A percentile compares a stretch with the other conserved stretches of the same genome.
Conservation (phyloP, 1,140 invertebrate species). For the Procambarus virginalis region DNA sequence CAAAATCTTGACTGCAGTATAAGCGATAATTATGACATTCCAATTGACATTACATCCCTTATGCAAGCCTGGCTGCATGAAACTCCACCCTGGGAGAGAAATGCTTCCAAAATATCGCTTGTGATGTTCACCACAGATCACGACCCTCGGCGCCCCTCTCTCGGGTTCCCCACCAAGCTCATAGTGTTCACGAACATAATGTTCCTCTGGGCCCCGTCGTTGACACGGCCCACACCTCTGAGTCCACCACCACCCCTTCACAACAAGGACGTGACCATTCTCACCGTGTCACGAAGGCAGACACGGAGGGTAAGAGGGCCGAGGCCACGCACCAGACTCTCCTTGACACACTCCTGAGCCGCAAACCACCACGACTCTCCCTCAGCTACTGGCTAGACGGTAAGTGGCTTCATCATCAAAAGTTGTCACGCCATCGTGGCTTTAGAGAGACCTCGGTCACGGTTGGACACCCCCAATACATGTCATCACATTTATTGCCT, state of each 20-base stretch:
- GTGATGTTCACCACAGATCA: not conserved
- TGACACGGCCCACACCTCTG: not conserved
- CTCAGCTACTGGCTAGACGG: conserved; percentile 13
- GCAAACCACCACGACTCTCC: not conserved
- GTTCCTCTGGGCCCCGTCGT: not conserved
- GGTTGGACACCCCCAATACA: not conserved
- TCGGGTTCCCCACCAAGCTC: not conserved
- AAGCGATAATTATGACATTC: not conserved
- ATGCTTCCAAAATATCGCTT: not conserved
- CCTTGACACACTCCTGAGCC: not conserved
- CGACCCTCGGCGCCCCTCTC: not conserved
- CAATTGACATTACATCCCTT: not conserved
- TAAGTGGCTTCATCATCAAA: conserved; percentile 7
- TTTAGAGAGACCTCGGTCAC: not conserved
- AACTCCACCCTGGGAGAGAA: not conserved
- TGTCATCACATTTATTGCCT: not conserved
- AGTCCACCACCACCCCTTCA: not conserved
- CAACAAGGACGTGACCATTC: not conserved
- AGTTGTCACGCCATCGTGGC: not conserved
- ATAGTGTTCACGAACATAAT: not conserved
- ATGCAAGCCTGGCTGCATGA: conserved; percentile 5
- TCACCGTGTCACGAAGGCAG: not conserved
- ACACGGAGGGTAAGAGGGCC: not conserved
- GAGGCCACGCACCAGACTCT: not conserved
- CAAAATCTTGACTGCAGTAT: not conserved